Base-by-base conservation (phyloP, 2,888 invertebrate species). In the Drosophila paranaensis region DNA sequence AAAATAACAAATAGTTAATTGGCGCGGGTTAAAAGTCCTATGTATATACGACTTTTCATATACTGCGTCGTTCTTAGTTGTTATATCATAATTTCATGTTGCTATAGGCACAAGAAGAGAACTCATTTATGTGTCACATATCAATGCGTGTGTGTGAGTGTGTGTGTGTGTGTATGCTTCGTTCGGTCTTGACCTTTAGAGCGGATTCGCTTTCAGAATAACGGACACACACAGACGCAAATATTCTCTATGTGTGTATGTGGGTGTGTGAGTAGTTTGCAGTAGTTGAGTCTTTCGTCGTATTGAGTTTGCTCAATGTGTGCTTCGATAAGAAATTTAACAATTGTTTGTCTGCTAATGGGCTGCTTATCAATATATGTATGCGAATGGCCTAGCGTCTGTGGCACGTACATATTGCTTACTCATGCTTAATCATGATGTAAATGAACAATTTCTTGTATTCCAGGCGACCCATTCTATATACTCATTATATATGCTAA, bases 101-200 rank as follows among this genome's bases (percentile, higher is more conserved):
- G 33, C 37, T 13, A 37, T 39, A 55, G 27, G 39, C 62, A 45
- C 16, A 37, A 27, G 4, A 10, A 35, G 16, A 10, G 27, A 39
- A 37, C 1, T 8, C 16, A 27, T 66, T 27, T 20, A 30, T 73
- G 65, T 50, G 61, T 79, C 76, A 74, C 10, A 14, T 50, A 40
- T 33, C 54, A 37, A 51, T 35, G 50, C 46, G 33, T 25, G 45
- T 50, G 48, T 39, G 51, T 45, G 27, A 37, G 51, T 46, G 35
- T 25, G 42, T 54, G 48, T 43, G 51, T 48, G 40, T 30, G 37
- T 65, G 35, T n/a, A 20, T 33, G 16, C 11, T 13, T 6, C 14
- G 40, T 27, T 42, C 46, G 45, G n/a, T 51, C 55, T 62, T 71
- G 81, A 80, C 81, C 81, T 77, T 77, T 80, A 80, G 71, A 60